Evolutionary conservation across 1,140 invertebrate species (phyloP), one percentile per base, ranked within the genome.

Genomic region (Cataglyphis hispanica): DNA sequence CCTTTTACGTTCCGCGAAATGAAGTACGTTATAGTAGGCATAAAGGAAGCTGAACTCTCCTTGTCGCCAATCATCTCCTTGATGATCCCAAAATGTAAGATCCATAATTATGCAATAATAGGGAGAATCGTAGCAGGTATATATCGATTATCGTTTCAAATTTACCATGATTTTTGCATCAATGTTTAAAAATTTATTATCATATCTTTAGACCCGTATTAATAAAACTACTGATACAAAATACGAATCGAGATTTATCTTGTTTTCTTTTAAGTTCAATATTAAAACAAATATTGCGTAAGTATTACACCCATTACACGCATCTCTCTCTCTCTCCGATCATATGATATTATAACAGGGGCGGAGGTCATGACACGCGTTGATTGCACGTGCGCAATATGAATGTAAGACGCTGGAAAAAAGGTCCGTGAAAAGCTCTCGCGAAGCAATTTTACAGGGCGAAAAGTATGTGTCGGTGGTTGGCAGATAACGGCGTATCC

Each of bases 391-490:
- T 31, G 16, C 4, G 40, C 34, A 56, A 53, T 19, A 31, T 43
- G 77, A 64, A 31, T 37, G 31, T 50, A n/a, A 81, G 22, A 16
- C 63, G 66, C n/a, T 31, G 64, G 66, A 37, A 60, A 60, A 81
- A 72, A 81, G 19, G 16, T 37, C 43, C 53, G 19, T 16, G 13
- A 78, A 78, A 78, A 85, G 77, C 19, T 67, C 46, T 76, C 46
- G 34, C 50, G 11, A 69, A 50, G 83, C 72, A 87, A 85, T 87
- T 87, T 85, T 34, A 63, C 70, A 60, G 72, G 72, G 50, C 83
- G 61, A 74, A 66, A 84, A 25, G 69, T 66, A 43, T 37, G 37
- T 27, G 40, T 69, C 69, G 72, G 34, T 40, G 86, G 31, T 77
- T 78, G 70, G 60, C 83, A 76, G 86, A 86, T 86, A 86, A 86